A percentile compares a stretch with the other conserved stretches of the same genome.
phyloP scores from a whole-genome alignment of 1,140 invertebrate species.

The Drosophila athabasca region DNA sequence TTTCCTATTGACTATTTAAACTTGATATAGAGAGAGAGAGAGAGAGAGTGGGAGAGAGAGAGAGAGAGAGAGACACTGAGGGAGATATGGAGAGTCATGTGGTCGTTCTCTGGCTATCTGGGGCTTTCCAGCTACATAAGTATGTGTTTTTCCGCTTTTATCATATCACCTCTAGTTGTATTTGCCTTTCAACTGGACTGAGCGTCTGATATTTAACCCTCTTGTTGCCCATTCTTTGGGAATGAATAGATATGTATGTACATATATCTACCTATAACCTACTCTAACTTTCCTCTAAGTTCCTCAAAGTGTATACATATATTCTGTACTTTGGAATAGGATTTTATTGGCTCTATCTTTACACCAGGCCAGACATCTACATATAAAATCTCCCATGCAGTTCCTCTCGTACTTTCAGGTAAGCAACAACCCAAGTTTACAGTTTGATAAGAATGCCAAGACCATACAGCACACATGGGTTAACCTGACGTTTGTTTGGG shows the following conservation, averaged over 20 bases:
- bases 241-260: too few species aligned
- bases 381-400: too few species aligned
- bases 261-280: too few species aligned
- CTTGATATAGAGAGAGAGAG: conserved; percentile 23
- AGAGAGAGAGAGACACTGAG: too few species aligned
- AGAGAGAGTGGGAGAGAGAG: neutral
- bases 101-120: neutral
- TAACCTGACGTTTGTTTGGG: conserved; percentile 30
- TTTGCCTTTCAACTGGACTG: conserved; percentile 66
- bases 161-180: conserved; percentile 12
- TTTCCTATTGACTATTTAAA: conserved; percentile 77
- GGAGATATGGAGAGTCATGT: conserved; percentile 5
- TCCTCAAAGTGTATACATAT: too few species aligned
- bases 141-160: conserved; percentile 27
- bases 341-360: neutral
- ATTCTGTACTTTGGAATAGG: too few species aligned
- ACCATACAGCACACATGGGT: conserved; percentile 22
- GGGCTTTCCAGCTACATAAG: conserved; percentile 15
- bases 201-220: conserved; percentile 2
- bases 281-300: too few species aligned
- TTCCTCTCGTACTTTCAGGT: too few species aligned
- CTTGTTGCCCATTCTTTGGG: conserved; percentile 13
- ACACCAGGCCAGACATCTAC: too few species aligned
- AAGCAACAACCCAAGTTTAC: neutral
- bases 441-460: conserved; percentile 10